Evolutionary conservation across 2,888 invertebrate genomes (phyloP), one percentile per base, ranked within the genome.

Genomic region (Ptilodon capucinus): DNA sequence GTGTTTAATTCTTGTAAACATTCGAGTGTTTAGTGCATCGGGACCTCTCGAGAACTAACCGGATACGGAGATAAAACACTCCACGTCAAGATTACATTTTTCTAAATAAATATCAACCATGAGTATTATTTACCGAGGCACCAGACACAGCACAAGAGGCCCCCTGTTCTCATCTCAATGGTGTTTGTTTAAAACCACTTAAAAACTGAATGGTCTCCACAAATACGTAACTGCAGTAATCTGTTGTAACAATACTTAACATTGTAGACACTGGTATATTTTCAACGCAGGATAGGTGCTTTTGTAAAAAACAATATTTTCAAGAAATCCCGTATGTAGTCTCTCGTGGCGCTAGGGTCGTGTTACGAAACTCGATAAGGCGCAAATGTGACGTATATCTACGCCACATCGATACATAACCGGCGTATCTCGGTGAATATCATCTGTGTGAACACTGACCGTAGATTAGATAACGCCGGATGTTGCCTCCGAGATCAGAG

Each of bases 401-500:
- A 64, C 58, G 57, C 55, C 63, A 58, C 36, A 48, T 51, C 65
- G 68, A 64, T 63, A 67, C 53, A 68, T 59, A 63, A 56, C 51
- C 47, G 52, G 81, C 77, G 79, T 83, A 83, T 84, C 83, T 81
- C 75, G 68, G 77, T 82, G 76, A 74, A 76, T 81, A 76, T 81
- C 77, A 68, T 71, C 72, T 67, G 68, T 59, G 67, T 68, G 86
- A 86, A 87, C 86, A 85, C 87, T 89, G 89, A 88, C 89, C 88
- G 81, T 64, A 88, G 89, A 90, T 90, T 82, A 90, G 89, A 90
- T 89, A 89, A 79, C 76, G 75, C 77, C 84, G 88, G 88, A 87
- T 88, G 87, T 79, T 74, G 77, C 79, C 76, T 64, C 79, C 75
- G 73, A 70, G 76, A 76, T 74, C 76, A 71, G 68, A 60, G 54